A percentile compares a stretch with the other conserved stretches of the same genome.
These are phyloP conservation scores for Corydoras sp. DNA, from an alignment of 2,113 vertebrate genomes.

Conservation along the genomic window DNA sequence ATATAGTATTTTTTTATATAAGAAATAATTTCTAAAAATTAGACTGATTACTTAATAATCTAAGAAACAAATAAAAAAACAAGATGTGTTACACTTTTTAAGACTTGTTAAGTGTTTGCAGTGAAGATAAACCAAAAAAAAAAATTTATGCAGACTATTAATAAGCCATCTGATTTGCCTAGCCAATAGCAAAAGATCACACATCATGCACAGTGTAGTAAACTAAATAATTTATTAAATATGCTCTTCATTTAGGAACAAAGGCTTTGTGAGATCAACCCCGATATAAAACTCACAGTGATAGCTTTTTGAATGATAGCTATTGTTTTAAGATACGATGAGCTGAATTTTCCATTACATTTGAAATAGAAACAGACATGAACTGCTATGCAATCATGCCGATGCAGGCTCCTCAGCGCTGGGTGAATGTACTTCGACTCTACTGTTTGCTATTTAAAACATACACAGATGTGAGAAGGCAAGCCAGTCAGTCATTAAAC, in stretches of 20 bases:
- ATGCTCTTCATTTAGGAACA: conserved; percentile 38
- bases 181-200: conserved; percentile 36
- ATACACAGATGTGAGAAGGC: background rate
- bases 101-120: too few species aligned
- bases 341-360: conserved; percentile 19
- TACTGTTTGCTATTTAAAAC: background rate
- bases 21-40: too few species aligned
- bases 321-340: conserved; percentile 23
- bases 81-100: too few species aligned
- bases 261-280: conserved; percentile 30
- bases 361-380: background rate
- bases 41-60: too few species aligned
- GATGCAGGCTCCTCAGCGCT: background rate
- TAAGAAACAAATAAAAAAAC: too few species aligned
- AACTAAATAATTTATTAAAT: conserved; percentile 39
- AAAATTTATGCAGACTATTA: conserved; percentile 7
- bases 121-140: too few species aligned
- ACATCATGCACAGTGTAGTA: conserved; percentile 35
- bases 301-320: conserved; percentile 3
- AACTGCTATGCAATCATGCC: conserved; percentile 8
- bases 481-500: background rate
- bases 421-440: too few species aligned
- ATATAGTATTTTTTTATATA: too few species aligned
- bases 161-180: conserved; percentile 20
- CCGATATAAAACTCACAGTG: conserved; percentile 22